Evolutionary conservation across 2,797 vertebrate genomes (phyloP), one percentile per base, ranked within the genome.

Genomic region (Chaenodraco wilsoni): DNA sequence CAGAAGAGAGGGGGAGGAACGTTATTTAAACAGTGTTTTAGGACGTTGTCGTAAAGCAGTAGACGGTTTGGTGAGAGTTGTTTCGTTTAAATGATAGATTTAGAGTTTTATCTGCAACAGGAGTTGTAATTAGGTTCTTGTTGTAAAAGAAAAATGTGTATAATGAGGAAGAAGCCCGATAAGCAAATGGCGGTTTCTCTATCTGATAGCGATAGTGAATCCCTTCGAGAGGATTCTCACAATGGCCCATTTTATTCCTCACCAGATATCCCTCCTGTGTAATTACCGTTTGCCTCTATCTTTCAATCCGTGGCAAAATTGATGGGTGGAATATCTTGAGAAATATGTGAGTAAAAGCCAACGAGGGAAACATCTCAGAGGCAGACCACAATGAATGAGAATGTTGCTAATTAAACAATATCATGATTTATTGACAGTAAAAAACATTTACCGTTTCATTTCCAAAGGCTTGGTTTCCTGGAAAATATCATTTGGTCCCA

Each of bases 321-420:
- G 83, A 87, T 85, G 88, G 90, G 79, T 77, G 88, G 82, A 88
- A 89, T 79, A 87, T 84, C 67, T 81, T 71, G 62, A 86, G 83
- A 90, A 87, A 89, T 84, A 90, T 90, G 84, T 44, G 14, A 78
- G 81, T 67, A 79, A 84, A 88, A 90, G 65, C 86, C 79, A 84
- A 62, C 80, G 76, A 72, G 58, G 79, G 77, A 89, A 89, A 84
- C 81, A 78, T 90, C 84, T 83, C 82, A 69, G 86, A 86, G 86
- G 76, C 72, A 61, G 74, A 83, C 90, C 91, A 79, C 89, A 93
- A 84, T 81, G 85, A 88, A 84, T 78, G 80, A 78, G 84, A 87
- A 89, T 84, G 79, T 81, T 70, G 76, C 79, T 88, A 91, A 93
- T 90, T 90, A 88, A 89, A 88, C 88, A 90, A 87, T 89, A 83